Conservation (phyloP, 2,888 invertebrate species). For the Athalia cordata region DNA sequence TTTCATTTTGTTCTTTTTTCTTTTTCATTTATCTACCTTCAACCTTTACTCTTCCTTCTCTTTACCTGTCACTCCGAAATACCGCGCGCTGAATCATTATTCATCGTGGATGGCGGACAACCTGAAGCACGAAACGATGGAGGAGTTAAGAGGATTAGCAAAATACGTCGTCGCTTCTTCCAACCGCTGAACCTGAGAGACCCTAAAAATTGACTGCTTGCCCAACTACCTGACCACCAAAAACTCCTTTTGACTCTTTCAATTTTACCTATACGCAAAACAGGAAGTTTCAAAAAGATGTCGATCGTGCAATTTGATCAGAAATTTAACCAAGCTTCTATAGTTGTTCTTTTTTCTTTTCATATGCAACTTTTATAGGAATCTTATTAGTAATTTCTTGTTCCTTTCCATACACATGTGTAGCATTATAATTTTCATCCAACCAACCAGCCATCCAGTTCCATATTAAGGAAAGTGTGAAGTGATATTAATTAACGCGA, state of each 20-base stretch:
- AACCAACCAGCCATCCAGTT: background rate
- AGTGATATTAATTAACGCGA: slow-evolving; percentile 39
- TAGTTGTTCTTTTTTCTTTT: background rate
- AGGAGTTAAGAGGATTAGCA: slow-evolving; percentile 42
- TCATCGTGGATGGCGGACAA: slow-evolving; percentile 26
- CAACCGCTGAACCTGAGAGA: background rate
- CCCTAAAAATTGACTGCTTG: background rate
- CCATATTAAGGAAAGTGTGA: slow-evolving; percentile 26
- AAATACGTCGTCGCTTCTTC: slow-evolving; percentile 36
- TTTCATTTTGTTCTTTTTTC: background rate
- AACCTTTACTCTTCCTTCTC: background rate
- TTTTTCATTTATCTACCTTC: background rate
- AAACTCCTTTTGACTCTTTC: too few relatives aligned
- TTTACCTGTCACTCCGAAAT: background rate
- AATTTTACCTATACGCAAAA: background rate
- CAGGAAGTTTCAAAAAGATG: background rate
- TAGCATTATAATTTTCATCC: too few relatives aligned
- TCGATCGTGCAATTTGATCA: too few relatives aligned
- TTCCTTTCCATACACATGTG: too few relatives aligned
- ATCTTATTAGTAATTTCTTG: too few relatives aligned
- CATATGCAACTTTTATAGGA: too few relatives aligned
- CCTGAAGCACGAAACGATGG: slow-evolving; percentile 10
- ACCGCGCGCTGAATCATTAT: slow-evolving; percentile 38
- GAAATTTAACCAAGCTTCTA: background rate
- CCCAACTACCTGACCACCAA: slow-evolving; percentile 10